Conservation (phyloP, 1,140 invertebrate genomes). For the Drosophila mauritiana region DNA sequence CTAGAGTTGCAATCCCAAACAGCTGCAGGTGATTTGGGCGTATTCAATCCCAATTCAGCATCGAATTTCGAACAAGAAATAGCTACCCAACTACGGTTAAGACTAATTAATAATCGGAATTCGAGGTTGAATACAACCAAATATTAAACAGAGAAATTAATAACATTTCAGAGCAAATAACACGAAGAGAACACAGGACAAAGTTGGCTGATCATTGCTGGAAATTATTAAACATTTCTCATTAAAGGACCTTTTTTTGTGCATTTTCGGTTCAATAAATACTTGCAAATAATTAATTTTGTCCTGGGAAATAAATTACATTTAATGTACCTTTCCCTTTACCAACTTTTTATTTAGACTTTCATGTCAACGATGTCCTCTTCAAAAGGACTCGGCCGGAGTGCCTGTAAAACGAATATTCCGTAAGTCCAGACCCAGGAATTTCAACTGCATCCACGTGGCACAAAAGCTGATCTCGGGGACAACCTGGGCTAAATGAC, state of each 20-base stretch:
- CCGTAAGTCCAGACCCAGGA: conserved; percentile 7
- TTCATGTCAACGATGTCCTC: not conserved
- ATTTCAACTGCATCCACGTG: not conserved
- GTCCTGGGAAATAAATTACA: no score
- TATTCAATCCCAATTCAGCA: not conserved
- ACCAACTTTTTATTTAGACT: not conserved
- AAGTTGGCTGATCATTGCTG: not conserved
- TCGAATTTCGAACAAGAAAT: not conserved
- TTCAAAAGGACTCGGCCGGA: not conserved
- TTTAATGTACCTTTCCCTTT: not conserved
- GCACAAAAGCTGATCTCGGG: conserved; percentile 16
- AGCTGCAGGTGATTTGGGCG: not conserved
- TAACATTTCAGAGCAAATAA: not conserved
- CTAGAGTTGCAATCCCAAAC: not conserved
- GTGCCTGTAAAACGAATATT: conserved; percentile 6
- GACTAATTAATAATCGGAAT: not conserved
- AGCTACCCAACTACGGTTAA: not conserved
- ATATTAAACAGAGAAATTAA: not conserved
- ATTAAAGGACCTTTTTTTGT: no score
- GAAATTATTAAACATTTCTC: not conserved
- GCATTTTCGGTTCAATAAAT: no score
- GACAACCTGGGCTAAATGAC: conserved; percentile 10
- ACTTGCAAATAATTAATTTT: no score
- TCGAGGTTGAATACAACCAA: not conserved
- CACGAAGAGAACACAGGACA: no score